These are phyloP conservation scores for Salvelinus fontinalis DNA, from an alignment of 2,113 vertebrate genomes.

Conservation along the genomic window DNA sequence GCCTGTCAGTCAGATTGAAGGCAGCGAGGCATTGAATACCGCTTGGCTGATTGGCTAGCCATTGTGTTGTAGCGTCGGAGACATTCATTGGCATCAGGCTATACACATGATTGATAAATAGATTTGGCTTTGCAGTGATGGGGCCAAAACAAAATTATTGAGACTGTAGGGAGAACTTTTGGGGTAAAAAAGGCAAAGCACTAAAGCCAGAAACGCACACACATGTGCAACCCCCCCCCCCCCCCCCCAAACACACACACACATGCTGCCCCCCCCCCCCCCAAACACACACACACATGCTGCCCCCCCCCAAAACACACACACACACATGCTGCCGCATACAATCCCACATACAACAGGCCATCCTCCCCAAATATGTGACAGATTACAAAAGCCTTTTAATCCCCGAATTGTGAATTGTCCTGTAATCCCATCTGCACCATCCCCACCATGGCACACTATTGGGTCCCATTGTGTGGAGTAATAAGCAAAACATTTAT, in stretches of 20 bases:
- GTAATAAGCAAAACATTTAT: slow-evolving; percentile 32
- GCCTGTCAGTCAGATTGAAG: not conserved
- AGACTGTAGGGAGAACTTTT: too few species aligned
- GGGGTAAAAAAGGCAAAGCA: too few species aligned
- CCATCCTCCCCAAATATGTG: slow-evolving; percentile 18
- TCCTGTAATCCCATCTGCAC: not conserved
- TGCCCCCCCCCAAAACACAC: too few species aligned
- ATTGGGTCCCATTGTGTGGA: too few species aligned
- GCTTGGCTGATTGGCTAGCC: not conserved
- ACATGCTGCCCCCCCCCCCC: too few species aligned
- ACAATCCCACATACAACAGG: not conserved
- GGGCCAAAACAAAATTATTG: not conserved
- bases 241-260: too few species aligned
- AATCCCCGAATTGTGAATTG: not conserved
- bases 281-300: too few species aligned
- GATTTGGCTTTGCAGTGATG: not conserved
- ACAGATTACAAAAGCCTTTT: not conserved
- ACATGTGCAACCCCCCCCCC: too few species aligned
- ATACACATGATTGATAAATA: not conserved
- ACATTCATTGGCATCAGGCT: not conserved
- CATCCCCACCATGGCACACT: not conserved
- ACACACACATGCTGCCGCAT: too few species aligned
- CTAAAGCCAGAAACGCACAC: not conserved
- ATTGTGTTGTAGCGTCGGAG: not conserved
- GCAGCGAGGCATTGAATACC: slow-evolving; percentile 23